Conservation (phyloP, 1,140 invertebrate genomes). For the Aphidius gifuensis region DNA sequence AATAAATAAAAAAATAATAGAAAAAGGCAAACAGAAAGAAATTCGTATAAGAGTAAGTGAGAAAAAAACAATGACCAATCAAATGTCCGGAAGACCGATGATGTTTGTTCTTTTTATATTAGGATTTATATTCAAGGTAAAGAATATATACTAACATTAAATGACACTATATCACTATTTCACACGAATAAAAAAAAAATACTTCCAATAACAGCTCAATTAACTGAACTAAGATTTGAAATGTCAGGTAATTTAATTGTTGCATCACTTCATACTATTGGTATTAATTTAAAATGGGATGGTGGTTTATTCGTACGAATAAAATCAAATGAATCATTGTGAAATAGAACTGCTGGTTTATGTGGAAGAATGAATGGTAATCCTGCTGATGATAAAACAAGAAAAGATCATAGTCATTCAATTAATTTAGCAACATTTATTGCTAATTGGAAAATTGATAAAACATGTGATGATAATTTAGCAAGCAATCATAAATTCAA, state of each 20-base stretch:
- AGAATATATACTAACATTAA: conserved; percentile 58
- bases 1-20: no score
- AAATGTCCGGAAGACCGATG: no score
- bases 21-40: no score
- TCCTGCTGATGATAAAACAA: conserved; percentile 66
- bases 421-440: conserved; percentile 59
- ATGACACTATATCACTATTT: conserved; percentile 29
- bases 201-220: conserved; percentile 65
- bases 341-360: conserved; percentile 76
- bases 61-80: no score
- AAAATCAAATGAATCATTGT: conserved; percentile 66
- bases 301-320: conserved; percentile 55
- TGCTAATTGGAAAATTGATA: conserved; percentile 67
- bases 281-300: conserved; percentile 76
- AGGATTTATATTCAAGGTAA: conserved; percentile 68
- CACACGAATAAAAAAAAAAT: conserved; percentile 23
- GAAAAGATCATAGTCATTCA: conserved; percentile 54
- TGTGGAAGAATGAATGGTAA: conserved; percentile 77
- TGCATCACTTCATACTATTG: conserved; percentile 64
- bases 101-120: conserved; percentile 58
- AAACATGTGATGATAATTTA: conserved; percentile 61
- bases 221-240: conserved; percentile 67
- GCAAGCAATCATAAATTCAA: conserved; percentile 43
- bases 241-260: conserved; percentile 66
- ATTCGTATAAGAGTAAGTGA: no score